A percentile compares a stretch with the other conserved stretches of the same genome.
Conservation (phyloP, 2,797 vertebrate genomes). For the Pseudotriccus pelzelni region DNA sequence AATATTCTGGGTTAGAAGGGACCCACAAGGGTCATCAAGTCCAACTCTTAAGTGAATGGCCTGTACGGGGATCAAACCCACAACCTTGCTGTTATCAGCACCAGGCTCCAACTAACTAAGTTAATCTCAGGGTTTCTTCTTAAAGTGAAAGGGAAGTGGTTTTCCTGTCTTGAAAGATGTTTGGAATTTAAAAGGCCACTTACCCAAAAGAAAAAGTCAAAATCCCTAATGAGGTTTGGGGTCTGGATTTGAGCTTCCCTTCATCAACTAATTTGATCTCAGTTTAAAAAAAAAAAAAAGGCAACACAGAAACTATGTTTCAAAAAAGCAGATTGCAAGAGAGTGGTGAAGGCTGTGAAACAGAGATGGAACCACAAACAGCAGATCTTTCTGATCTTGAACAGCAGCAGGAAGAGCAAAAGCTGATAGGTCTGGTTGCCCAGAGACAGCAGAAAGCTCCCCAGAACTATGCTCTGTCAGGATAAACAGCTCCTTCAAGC, state of each 20-base stretch:
- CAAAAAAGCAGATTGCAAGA: background rate
- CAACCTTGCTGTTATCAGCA: background rate
- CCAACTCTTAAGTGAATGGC: background rate
- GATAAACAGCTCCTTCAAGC: background rate
- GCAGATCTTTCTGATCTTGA: background rate
- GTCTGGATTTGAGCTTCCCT: background rate
- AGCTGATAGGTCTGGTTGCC: background rate
- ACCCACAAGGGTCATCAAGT: background rate
- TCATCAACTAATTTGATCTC: background rate
- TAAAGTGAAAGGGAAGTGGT: background rate
- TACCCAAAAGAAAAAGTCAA: background rate
- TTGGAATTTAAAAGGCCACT: background rate
- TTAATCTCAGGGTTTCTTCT: background rate
- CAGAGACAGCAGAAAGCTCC: background rate
- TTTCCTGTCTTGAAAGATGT: background rate
- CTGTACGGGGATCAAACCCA: background rate
- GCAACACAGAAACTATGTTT: rapidly evolving
- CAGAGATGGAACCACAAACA: background rate
- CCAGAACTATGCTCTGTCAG: rapidly evolving
- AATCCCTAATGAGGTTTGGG: background rate
- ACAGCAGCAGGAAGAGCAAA: background rate
- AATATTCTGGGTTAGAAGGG: background rate
- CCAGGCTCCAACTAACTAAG: background rate
- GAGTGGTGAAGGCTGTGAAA: background rate
- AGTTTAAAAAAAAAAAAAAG: background rate